These are phyloP conservation scores for Ibidorhyncha struthersii DNA, from an alignment of 2,113 vertebrate genomes.

Conservation along the genomic window DNA sequence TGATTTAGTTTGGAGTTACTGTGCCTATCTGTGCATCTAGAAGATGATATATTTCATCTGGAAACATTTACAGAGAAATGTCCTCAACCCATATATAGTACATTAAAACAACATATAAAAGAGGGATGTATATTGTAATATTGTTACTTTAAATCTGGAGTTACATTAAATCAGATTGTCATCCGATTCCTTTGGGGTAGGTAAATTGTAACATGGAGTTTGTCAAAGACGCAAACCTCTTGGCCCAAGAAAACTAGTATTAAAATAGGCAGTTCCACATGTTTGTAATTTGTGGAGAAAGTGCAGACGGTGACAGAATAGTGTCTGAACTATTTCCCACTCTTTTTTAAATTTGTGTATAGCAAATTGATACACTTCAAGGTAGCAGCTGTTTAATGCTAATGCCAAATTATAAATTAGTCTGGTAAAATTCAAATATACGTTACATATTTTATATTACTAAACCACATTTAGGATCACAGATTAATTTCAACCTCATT, in stretches of 20 bases:
- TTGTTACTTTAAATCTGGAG: conserved; percentile 50
- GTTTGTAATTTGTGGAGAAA: conserved; percentile 71
- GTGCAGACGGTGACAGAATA: conserved; percentile 61
- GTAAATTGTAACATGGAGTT: conserved; percentile 58
- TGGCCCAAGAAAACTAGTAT: conserved; percentile 51
- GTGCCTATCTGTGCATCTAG: conserved; percentile 55
- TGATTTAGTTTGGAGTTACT: conserved; percentile 54
- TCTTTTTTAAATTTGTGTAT: conserved; percentile 47
- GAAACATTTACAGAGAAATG: conserved; percentile 59
- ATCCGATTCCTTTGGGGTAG: conserved; percentile 53
- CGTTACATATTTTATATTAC: neutral
- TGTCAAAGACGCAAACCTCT: conserved; percentile 71
- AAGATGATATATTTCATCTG: conserved; percentile 66
- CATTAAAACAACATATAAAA: conserved; percentile 56
- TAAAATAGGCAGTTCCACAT: conserved; percentile 67
- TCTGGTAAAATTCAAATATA: conserved; percentile 35
- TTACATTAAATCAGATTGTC: conserved; percentile 60
- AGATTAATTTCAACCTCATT: conserved; percentile 24
- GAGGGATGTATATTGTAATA: conserved; percentile 38
- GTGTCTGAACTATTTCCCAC: conserved; percentile 57
- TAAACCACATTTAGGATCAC: neutral
- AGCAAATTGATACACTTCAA: conserved; percentile 72
- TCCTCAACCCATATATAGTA: conserved; percentile 29
- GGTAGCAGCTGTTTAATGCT: conserved; percentile 70
- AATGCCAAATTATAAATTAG: conserved; percentile 68